Conservation (phyloP, 1,140 invertebrate species). For the Brachystomella parvula region DNA sequence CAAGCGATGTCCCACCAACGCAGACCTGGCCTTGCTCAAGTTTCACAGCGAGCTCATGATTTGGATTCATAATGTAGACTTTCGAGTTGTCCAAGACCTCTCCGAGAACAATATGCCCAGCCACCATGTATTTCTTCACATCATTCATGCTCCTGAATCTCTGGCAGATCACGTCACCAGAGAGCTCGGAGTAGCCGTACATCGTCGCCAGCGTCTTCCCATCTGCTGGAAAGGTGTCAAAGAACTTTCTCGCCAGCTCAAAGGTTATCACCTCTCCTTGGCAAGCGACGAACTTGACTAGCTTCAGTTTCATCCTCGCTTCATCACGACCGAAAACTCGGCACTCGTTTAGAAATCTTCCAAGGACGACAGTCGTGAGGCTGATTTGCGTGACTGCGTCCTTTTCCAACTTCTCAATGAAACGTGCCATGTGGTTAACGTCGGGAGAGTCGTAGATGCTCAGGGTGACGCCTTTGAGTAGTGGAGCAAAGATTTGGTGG, state of each 20-base stretch:
- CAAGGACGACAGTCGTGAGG: not conserved
- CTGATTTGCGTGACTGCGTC: not conserved
- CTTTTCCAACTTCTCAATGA: not conserved
- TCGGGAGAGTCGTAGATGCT: not conserved
- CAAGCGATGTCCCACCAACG: conserved; percentile 11
- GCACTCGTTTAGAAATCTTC: not conserved
- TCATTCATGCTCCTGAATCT: not conserved
- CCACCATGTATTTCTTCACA: not conserved
- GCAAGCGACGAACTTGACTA: conserved; percentile 11
- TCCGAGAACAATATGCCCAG: not conserved
- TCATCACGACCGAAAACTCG: not conserved
- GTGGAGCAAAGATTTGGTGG: conserved; percentile 17
- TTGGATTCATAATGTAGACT: conserved; percentile 20
- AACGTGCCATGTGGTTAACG: not conserved
- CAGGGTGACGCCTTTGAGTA: conserved; percentile 20
- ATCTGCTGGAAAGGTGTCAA: conserved; percentile 5
- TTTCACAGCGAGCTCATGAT: conserved; percentile 7
- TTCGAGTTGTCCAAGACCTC: conserved; percentile 18
- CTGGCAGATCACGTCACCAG: conserved; percentile 10
- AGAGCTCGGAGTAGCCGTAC: not conserved
- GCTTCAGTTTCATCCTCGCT: not conserved
- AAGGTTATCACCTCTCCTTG: not conserved
- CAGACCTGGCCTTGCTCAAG: conserved; percentile 24
- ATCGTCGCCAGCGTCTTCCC: not conserved
- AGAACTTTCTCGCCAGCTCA: not conserved